Evolutionary conservation across 2,797 vertebrate genomes (phyloP).

Genomic region (Menidia menidia): DNA sequence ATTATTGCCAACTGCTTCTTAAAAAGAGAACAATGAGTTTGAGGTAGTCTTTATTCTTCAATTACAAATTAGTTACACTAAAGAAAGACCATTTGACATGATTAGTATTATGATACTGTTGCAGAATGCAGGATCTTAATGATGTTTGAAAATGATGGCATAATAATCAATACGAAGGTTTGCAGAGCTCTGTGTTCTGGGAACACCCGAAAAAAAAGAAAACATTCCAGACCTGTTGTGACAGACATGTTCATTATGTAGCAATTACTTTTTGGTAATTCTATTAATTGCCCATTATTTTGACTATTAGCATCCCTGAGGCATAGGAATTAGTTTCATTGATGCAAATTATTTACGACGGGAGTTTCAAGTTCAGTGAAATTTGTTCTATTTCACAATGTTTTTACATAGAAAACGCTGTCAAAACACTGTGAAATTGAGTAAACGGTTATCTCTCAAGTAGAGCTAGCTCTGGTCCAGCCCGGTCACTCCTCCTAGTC

Average conservation of each 20-base stretch:
- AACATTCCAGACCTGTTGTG: too few species aligned
- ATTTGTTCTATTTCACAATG: too few species aligned
- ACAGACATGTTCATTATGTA: too few species aligned
- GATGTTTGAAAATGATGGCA: not conserved
- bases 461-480: conserved; percentile 23
- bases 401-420: not conserved
- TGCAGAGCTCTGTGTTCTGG: too few species aligned
- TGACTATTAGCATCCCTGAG: too few species aligned
- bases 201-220: too few species aligned
- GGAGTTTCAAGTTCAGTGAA: too few species aligned
- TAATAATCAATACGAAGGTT: not conserved
- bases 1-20: not conserved
- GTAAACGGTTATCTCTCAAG: conserved; percentile 33
- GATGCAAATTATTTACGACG: too few species aligned
- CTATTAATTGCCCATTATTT: too few species aligned
- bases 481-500: conserved; percentile 34
- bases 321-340: too few species aligned
- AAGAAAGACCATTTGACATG: not conserved
- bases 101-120: not conserved
- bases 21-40: too few species aligned
- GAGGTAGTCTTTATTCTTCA: conserved; percentile 4
- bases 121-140: not conserved
- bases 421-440: not conserved
- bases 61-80: not conserved
- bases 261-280: too few species aligned